Conservation (phyloP, 37 sponge, comb jelly and placozoan species). For the Spongilla lacustris region DNA sequence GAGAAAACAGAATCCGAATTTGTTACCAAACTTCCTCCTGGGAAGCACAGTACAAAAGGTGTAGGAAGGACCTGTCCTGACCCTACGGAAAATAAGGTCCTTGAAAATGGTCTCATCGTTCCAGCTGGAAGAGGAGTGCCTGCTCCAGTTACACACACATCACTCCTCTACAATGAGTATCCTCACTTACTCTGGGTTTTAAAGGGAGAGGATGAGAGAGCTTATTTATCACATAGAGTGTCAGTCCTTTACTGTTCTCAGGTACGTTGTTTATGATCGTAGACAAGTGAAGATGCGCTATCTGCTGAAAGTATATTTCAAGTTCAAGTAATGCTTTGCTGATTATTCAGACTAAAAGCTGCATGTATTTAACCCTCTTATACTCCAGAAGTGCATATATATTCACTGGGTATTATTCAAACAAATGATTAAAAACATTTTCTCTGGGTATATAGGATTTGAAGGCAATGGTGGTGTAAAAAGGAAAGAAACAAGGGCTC, state of each 20-base stretch:
- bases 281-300: slow-evolving; percentile 89
- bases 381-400: too few species aligned
- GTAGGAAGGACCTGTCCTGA: slow-evolving; percentile 84
- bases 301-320: slow-evolving; percentile 87
- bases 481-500: too few species aligned
- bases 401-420: too few species aligned
- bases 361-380: too few species aligned
- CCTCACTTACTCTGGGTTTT: slow-evolving; percentile 32
- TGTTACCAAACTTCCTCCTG: slow-evolving; percentile 84
- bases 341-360: too few species aligned
- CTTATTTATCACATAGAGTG: too few species aligned
- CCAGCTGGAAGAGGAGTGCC: slow-evolving; percentile 73
- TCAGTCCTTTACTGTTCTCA: slow-evolving; percentile 9
- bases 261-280: slow-evolving; percentile 97
- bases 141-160: slow-evolving; percentile 37
- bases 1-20: slow-evolving; percentile 71
- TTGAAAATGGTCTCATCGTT: slow-evolving; percentile 64
- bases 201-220: too few species aligned
- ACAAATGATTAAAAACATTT: too few species aligned
- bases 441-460: too few species aligned
- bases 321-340: slow-evolving; percentile 48
- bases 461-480: too few species aligned
- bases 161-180: slow-evolving; percentile 99
- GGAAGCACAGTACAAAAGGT: slow-evolving; percentile 98
- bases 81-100: slow-evolving; percentile 35